Evolutionary conservation across 1,140 invertebrate species (phyloP).

Genomic region (Pantala flavescens): DNA sequence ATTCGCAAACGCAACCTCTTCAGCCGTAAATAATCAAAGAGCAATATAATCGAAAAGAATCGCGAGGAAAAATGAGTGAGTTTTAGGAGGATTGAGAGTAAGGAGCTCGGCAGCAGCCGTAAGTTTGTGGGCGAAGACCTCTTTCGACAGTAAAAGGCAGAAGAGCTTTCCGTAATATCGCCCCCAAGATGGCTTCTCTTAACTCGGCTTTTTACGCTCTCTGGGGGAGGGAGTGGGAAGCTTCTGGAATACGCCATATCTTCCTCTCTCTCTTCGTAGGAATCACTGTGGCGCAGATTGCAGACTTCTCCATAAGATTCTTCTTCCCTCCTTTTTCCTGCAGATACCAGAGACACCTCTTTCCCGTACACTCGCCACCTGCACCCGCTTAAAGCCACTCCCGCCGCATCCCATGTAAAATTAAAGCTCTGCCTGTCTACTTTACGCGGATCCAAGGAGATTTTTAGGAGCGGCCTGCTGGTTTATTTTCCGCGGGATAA

Average conservation of each 20-base stretch:
- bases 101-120: neutral
- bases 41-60: too few relatives aligned
- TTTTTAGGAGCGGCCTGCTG: too few relatives aligned
- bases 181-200: neutral
- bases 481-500: too few relatives aligned
- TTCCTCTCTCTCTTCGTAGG: neutral
- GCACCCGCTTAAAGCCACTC: neutral
- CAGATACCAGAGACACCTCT: neutral
- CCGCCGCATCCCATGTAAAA: neutral
- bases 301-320: neutral
- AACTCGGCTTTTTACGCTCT: neutral
- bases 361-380: neutral
- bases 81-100: neutral
- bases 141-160: neutral
- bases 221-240: neutral
- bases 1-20: too few relatives aligned
- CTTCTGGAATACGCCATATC: neutral
- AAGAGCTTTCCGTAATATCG: neutral
- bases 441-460: too few relatives aligned
- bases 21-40: too few relatives aligned
- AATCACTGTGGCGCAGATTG: slow-evolving; percentile 7
- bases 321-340: neutral
- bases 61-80: neutral
- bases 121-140: neutral
- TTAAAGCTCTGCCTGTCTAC: neutral